Evolutionary conservation across 2,797 vertebrate species (phyloP).

Genomic region (Gymnopithys bicolor): DNA sequence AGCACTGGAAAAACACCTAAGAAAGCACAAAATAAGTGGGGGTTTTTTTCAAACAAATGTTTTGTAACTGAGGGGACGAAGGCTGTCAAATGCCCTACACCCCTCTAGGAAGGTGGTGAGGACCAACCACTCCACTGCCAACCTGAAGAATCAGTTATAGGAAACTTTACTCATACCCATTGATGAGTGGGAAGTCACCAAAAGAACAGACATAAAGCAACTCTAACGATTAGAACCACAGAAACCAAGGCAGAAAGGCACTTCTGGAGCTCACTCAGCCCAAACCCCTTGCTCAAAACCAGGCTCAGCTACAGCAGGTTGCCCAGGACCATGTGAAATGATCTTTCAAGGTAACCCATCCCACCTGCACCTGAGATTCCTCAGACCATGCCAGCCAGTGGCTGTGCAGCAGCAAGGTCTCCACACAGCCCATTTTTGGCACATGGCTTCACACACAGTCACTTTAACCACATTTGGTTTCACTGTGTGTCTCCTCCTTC

Average conservation of each 20-base stretch:
- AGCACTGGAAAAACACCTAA: not conserved
- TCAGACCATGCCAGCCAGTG: not conserved
- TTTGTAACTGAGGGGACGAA: not conserved
- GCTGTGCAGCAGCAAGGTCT: not conserved
- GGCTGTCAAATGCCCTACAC: not conserved
- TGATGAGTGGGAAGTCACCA: accelerated
- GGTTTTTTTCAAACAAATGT: not conserved
- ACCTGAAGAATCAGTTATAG: not conserved
- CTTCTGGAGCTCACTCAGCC: not conserved
- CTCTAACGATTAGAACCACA: not conserved
- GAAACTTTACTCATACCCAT: not conserved
- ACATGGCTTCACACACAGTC: not conserved
- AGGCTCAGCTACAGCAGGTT: not conserved
- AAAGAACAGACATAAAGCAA: not conserved
- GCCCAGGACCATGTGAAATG: not conserved
- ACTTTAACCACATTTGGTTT: not conserved
- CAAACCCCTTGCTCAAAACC: not conserved
- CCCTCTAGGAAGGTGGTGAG: not conserved
- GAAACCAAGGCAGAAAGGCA: not conserved
- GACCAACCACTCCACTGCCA: not conserved
- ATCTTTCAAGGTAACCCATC: not conserved
- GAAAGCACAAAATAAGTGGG: not conserved
- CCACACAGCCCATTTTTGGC: not conserved
- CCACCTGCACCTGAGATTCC: not conserved
- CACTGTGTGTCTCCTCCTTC: not conserved